phyloP scores from a whole-genome alignment of 2,113 vertebrate species.

The Spheniscus mendiculus region DNA sequence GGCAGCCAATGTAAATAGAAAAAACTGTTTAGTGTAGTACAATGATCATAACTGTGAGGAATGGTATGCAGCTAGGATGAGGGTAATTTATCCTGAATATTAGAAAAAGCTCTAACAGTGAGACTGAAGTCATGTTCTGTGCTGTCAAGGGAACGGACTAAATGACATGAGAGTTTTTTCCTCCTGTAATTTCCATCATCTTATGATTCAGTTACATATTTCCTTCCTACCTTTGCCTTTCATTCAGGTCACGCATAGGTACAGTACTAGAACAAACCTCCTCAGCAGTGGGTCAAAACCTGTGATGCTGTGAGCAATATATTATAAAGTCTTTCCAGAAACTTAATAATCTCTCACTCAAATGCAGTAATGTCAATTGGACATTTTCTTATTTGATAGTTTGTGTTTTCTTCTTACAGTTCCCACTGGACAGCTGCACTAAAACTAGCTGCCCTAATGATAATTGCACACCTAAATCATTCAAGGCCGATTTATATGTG shows the following conservation, averaged over 20 bases:
- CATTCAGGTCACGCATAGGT: neutral
- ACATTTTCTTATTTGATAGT: neutral
- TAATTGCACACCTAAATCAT: neutral
- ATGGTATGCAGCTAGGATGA: neutral
- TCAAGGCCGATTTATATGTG: neutral
- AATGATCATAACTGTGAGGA: neutral
- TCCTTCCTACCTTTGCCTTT: neutral
- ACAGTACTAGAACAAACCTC: neutral
- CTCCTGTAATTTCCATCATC: neutral
- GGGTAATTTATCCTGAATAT: conserved; percentile 22
- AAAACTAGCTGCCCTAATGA: neutral
- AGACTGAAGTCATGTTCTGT: neutral
- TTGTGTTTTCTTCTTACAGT: neutral
- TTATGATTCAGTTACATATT: neutral
- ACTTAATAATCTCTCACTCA: neutral
- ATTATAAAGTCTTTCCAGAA: neutral
- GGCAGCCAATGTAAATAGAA: neutral
- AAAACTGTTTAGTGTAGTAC: neutral
- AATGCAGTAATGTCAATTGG: neutral
- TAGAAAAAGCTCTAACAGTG: neutral
- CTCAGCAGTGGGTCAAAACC: neutral
- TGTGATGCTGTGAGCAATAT: neutral
- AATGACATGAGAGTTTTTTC: neutral
- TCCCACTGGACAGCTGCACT: neutral
- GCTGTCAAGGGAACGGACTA: neutral